Evolutionary conservation across 2,113 vertebrate genomes (phyloP).

Genomic region (Neodontobutis hainanensis): DNA sequence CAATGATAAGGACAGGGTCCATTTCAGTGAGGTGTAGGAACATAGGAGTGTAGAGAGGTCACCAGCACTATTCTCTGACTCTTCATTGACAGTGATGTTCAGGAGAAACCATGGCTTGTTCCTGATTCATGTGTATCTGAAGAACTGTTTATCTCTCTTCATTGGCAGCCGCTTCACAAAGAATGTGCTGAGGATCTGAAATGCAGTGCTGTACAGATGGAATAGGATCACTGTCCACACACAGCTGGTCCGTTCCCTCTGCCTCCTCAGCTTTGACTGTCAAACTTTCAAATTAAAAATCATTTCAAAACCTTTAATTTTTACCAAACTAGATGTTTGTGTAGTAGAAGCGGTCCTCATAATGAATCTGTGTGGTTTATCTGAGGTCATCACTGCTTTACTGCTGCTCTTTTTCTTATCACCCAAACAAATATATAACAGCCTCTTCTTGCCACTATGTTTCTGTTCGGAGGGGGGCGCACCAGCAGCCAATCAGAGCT

Average conservation of each 20-base stretch:
- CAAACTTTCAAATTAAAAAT: too few species aligned
- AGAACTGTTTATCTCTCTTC: slow-evolving; percentile 31
- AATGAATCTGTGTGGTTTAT: slow-evolving; percentile 13
- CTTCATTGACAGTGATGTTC: background rate
- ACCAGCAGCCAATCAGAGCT: slow-evolving; percentile 65
- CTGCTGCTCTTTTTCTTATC: slow-evolving; percentile 4
- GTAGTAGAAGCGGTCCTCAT: background rate
- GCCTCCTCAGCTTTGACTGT: slow-evolving; percentile 6
- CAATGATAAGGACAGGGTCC: slow-evolving; percentile 19
- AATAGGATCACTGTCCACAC: slow-evolving; percentile 33
- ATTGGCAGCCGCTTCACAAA: slow-evolving; percentile 39
- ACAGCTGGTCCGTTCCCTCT: slow-evolving; percentile 56
- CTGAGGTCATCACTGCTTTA: slow-evolving; percentile 9
- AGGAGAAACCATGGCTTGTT: background rate
- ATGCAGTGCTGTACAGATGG: slow-evolving; percentile 35
- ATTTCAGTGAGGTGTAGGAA: background rate
- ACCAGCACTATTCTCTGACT: background rate
- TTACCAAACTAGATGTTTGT: background rate
- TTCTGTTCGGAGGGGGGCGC: slow-evolving; percentile 29
- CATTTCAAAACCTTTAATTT: too few species aligned
- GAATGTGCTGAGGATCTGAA: slow-evolving; percentile 63
- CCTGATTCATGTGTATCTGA: background rate
- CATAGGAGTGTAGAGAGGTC: background rate
- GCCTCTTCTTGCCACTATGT: background rate
- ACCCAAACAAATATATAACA: slow-evolving; percentile 10